These are phyloP conservation scores for Ia io DNA, from an alignment of 2,113 vertebrate genomes.

Conservation along the genomic window DNA sequence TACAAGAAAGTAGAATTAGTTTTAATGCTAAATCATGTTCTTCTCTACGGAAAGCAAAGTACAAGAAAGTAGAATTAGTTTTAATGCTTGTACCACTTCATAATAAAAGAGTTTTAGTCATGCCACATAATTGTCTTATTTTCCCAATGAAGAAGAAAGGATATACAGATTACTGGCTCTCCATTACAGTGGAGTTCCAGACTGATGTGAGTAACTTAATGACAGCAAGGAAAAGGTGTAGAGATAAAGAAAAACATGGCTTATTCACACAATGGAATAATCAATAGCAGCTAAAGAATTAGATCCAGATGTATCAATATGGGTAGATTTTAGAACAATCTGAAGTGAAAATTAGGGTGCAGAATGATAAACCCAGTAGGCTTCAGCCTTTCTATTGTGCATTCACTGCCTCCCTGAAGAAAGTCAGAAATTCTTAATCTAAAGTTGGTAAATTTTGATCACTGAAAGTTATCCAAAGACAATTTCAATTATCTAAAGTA, in stretches of 20 bases:
- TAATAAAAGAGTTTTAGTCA: neutral
- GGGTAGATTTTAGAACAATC: neutral
- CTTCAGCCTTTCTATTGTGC: neutral
- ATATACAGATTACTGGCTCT: neutral
- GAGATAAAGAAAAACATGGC: neutral
- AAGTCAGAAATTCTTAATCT: neutral
- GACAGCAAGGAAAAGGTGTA: neutral
- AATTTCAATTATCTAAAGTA: conserved; percentile 41
- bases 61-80: neutral
- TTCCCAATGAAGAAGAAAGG: neutral
- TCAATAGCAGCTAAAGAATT: neutral
- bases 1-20: neutral
- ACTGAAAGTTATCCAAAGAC: neutral
- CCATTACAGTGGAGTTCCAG: neutral
- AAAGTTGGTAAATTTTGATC: conserved; percentile 24
- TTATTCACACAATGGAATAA: neutral
- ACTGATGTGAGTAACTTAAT: neutral
- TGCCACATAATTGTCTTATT: neutral
- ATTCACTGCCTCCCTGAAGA: neutral
- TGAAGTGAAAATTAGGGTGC: neutral
- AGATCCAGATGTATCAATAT: neutral
- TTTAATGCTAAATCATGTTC: neutral
- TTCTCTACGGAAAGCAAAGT: neutral
- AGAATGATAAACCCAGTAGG: neutral
- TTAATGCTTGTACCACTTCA: neutral